Evolutionary conservation across 2,113 vertebrate genomes (phyloP).

Genomic region (Rallus limicola): DNA sequence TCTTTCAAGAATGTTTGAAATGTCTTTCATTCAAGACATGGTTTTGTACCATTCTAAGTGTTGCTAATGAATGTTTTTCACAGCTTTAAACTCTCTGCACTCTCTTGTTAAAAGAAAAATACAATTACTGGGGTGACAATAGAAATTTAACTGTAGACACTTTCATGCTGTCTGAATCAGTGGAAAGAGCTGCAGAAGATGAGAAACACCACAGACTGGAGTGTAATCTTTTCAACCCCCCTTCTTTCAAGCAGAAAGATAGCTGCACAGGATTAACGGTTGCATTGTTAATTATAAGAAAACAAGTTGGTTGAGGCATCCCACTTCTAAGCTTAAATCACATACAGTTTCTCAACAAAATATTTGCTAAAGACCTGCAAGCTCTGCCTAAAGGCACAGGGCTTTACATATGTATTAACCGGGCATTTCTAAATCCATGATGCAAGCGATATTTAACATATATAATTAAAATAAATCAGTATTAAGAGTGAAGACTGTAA

Average conservation of each 20-base stretch:
- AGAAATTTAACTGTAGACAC: background rate
- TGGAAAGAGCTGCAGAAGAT: background rate
- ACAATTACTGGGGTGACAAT: background rate
- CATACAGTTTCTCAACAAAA: conserved; percentile 41
- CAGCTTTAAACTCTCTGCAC: background rate
- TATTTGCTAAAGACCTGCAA: conserved; percentile 25
- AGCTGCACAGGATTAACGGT: conserved; percentile 23
- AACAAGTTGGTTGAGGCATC: background rate
- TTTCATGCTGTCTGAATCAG: background rate
- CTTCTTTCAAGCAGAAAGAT: background rate
- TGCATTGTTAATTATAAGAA: background rate
- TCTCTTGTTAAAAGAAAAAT: background rate
- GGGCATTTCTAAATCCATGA: conserved; percentile 46
- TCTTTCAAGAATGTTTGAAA: too few relatives aligned
- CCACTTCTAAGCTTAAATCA: background rate
- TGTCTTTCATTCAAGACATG: background rate
- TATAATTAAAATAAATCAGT: conserved; percentile 37
- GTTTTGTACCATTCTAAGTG: background rate
- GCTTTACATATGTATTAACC: conserved; percentile 3
- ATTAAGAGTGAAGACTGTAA: conserved; percentile 3
- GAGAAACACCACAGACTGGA: background rate
- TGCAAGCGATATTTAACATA: conserved; percentile 21
- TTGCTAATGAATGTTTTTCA: background rate
- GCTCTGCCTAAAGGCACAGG: background rate
- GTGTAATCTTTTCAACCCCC: background rate